These are phyloP conservation scores for Dreissena rostriformis DNA, from an alignment of 1,140 invertebrate genomes.

Conservation along the genomic window DNA sequence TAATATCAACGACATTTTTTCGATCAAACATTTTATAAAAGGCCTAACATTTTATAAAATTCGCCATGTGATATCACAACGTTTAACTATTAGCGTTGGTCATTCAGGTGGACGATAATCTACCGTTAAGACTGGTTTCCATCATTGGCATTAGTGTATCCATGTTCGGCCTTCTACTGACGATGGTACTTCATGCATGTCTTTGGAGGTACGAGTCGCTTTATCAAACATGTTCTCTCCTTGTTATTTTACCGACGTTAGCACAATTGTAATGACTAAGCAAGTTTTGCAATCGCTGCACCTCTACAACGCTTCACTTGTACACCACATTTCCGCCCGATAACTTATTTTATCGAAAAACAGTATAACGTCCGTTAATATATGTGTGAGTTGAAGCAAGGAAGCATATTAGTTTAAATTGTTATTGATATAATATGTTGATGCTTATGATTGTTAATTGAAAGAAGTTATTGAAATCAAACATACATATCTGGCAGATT, in stretches of 20 bases:
- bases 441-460: not conserved
- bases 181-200: conserved; percentile 43
- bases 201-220: conserved; percentile 59
- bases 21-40: no score
- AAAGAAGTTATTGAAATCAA: not conserved
- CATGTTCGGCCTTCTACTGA: conserved; percentile 50
- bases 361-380: not conserved
- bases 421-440: not conserved
- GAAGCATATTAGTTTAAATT: not conserved
- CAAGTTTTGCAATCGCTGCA: not conserved
- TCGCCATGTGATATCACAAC: no score
- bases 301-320: no score
- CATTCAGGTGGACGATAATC: no score
- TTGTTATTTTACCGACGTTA: not conserved
- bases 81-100: no score
- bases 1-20: no score
- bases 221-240: not conserved
- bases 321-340: no score
- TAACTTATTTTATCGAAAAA: not conserved
- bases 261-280: not conserved
- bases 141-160: conserved; percentile 62
- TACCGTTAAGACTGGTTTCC: conserved; percentile 60
- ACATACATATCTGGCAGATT: not conserved
- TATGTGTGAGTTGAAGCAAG: not conserved
- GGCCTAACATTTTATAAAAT: no score